Base-by-base conservation (phyloP, 2,797 vertebrate species). In the Silurus aristotelis region DNA sequence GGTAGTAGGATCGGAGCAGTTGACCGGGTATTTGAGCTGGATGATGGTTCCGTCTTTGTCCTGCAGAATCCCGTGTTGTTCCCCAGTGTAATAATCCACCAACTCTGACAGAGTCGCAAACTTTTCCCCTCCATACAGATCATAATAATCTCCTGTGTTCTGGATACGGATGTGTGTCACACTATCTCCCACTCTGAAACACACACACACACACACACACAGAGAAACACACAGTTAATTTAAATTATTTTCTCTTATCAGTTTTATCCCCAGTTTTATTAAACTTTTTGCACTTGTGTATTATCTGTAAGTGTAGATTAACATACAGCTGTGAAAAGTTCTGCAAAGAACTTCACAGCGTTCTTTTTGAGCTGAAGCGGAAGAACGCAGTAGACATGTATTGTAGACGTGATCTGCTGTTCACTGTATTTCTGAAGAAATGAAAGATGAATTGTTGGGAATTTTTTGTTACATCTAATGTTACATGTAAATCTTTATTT, bases 121-220 rank as follows among this genome's bases (percentile, higher is more conserved):
- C 94, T 99, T 99, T 93, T 99, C 98, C 75, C 98, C 98, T 55
- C 98, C 98, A 0, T 99, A 99, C 56, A 99, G 93, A 92, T 99
- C 98, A 0, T 99, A 99, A 93, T 92, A 99, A 89, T 99, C 98
- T 0, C 98, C 98, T 0, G 98, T 97, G 91, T 99, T 99, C 91
- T 99, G 98, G 93, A 99, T 99, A 19, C 98, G 96, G 90, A 99
- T 99, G 90, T 99, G 98, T 55, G 98, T 99, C 88, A 99, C 96
- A 60, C 90, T 63, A 0, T 99, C 96, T 1, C 95, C 95, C 56
- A 99, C 96, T 92, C 98, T 99, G 92, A 6, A 58, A 82, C 88
- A 87, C 25, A 83, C 43, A 66, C 9, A 71, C 43, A 61, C 22
- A 66, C 3, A 43, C 7, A 73, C 5, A 46, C 3, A 19, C 10